Evolutionary conservation across 1,140 invertebrate genomes (phyloP).

Genomic region (Drosophila lowei): DNA sequence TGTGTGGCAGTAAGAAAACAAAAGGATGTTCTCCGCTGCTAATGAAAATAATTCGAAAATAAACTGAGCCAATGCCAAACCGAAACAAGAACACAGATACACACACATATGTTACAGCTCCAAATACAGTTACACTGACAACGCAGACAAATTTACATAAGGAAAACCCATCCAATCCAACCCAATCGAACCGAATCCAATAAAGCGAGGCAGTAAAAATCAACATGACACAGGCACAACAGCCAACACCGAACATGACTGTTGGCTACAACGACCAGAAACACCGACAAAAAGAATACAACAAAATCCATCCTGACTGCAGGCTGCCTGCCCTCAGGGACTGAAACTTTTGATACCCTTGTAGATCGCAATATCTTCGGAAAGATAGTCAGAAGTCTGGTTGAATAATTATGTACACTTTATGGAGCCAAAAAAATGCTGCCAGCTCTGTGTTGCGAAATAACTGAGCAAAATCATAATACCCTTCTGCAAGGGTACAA

Average conservation of each 20-base stretch:
- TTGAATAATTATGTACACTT: too few relatives aligned
- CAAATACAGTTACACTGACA: slow-evolving; percentile 14
- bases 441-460: too few relatives aligned
- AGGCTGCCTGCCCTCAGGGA: too few relatives aligned
- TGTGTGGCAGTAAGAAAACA: slow-evolving; percentile 29
- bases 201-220: slow-evolving; percentile 45
- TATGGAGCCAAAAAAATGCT: too few relatives aligned
- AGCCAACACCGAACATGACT: slow-evolving; percentile 21
- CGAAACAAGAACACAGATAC: slow-evolving; percentile 54
- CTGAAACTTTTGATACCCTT: too few relatives aligned
- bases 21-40: slow-evolving; percentile 20
- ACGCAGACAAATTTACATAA: slow-evolving; percentile 42
- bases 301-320: slow-evolving; percentile 7
- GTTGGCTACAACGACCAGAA: slow-evolving; percentile 13
- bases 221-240: slow-evolving; percentile 41
- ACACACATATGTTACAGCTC: slow-evolving; percentile 31
- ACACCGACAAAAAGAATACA: neutral
- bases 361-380: too few relatives aligned
- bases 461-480: too few relatives aligned
- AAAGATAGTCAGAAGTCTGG: too few relatives aligned
- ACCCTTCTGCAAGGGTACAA: too few relatives aligned
- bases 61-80: slow-evolving; percentile 59
- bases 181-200: slow-evolving; percentile 24
- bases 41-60: slow-evolving; percentile 57
- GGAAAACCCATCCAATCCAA: slow-evolving; percentile 44